Base-by-base conservation (phyloP, 2,888 invertebrate genomes). In the Campopleginae sp. region DNA sequence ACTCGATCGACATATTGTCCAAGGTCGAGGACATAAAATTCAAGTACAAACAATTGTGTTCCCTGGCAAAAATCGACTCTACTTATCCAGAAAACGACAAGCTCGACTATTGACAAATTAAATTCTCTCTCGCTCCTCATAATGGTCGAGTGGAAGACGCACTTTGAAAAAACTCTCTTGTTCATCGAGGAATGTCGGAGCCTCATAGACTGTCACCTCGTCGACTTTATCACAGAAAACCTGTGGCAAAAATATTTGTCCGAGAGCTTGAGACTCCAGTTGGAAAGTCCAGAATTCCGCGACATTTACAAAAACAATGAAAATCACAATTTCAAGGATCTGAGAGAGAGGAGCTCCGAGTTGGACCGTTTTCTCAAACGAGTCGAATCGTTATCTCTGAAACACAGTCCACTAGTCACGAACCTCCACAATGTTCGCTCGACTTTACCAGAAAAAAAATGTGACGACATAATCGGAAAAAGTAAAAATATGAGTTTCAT, bases 131-230 rank as follows among this genome's bases (percentile, higher is more conserved):
- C 33, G 19, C 58, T 68, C 74, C 72, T 14, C 65, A 89, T 87
- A 80, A 90, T 91, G 90, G 81, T 84, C n/a, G 76, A 84, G 80
- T 92, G 88, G 78, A 89, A 88, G 81, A 86, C 87, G 86, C 92
- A 90, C 86, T 95, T 88, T 90, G 90, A 86, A 80, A 91, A 65
- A 94, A 95, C 71, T 91, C 96, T 95, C 0, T 89, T 92, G 14
- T 96, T 95, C 92, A 92, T 97, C 27, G 93, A 94, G 27, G 95
- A 96, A 0, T 94, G 96, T 61, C 93, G 96, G 85, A 94, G 95
- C 0, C 93, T 98, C 42, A 95, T 96, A 0, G 97, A 97, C 92
- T 96, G 96, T 88, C 98, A 98, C 91, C 96, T 97, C 95, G 97
- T 96, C 0, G 95, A 96, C 89, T 97, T 95, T 92, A 94, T 97